These are phyloP conservation scores for Sebastes melanostomus DNA, from an alignment of 2,797 vertebrate genomes.

Conservation along the genomic window DNA sequence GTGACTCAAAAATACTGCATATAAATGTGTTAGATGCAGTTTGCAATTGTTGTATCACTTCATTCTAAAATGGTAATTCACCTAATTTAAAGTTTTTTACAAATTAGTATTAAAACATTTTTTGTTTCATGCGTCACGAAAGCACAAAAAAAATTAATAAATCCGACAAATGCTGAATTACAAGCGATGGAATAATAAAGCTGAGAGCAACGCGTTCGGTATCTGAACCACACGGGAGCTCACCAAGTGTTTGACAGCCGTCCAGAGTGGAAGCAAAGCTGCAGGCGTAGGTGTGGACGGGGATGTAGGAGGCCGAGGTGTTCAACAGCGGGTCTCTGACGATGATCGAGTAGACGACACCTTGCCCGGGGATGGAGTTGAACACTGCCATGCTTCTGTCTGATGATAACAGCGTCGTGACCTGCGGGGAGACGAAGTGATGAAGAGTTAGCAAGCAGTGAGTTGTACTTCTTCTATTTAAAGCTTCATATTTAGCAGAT, in stretches of 20 bases:
- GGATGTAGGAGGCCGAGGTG: slow-evolving; percentile 90
- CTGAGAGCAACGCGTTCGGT: neutral
- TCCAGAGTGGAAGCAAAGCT: slow-evolving; percentile 84
- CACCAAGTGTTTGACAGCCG: slow-evolving; percentile 87
- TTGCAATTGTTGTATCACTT: neutral
- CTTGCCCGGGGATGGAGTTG: slow-evolving; percentile 90
- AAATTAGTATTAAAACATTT: neutral
- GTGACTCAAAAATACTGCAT: neutral
- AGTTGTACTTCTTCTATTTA: neutral
- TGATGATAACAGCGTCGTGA: slow-evolving; percentile 81
- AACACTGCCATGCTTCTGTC: slow-evolving; percentile 84
- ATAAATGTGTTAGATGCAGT: neutral
- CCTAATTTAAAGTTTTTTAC: no score
- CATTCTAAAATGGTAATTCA: neutral
- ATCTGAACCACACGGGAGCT: slow-evolving; percentile 3
- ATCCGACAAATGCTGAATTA: neutral
- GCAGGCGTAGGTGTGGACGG: slow-evolving; percentile 93
- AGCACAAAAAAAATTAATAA: neutral
- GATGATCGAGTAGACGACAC: slow-evolving; percentile 90
- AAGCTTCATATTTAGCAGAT: neutral
- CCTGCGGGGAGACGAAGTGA: slow-evolving; percentile 66
- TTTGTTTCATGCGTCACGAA: neutral
- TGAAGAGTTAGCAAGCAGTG: accelerated
- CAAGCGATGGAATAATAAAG: neutral
- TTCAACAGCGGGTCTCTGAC: slow-evolving; percentile 90